Percentiles rank a stretch among this genome's conserved stretches.
These are phyloP conservation scores for Tachystola acroxantha DNA, from an alignment of 2,888 invertebrate species.

Conservation along the genomic window DNA sequence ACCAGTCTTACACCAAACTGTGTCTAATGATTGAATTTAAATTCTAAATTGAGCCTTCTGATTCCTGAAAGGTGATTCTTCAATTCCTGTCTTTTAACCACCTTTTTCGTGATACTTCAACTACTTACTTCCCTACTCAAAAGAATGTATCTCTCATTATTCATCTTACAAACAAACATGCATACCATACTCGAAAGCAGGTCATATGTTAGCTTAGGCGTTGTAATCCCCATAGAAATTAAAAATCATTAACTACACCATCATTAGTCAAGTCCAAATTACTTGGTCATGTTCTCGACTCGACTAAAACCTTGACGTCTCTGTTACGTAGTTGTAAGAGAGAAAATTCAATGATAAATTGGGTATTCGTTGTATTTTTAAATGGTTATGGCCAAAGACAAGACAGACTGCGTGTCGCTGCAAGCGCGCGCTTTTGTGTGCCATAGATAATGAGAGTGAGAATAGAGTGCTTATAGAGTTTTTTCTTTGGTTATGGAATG, in stretches of 20 bases:
- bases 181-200: slow-evolving; percentile 24
- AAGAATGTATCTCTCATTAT: slow-evolving; percentile 25
- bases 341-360: slow-evolving; percentile 42
- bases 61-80: no score
- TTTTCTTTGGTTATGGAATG: slow-evolving; percentile 4
- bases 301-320: slow-evolving; percentile 11
- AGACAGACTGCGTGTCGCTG: slow-evolving; percentile 51
- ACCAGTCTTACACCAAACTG: no score
- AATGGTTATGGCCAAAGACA: slow-evolving; percentile 32
- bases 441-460: slow-evolving; percentile 39
- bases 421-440: slow-evolving; percentile 38
- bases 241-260: slow-evolving; percentile 45
- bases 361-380: slow-evolving; percentile 21
- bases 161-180: slow-evolving; percentile 18
- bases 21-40: no score
- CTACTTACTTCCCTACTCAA: no score
- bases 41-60: no score
- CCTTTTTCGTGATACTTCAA: no score
- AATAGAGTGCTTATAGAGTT: neutral
- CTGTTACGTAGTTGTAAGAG: slow-evolving; percentile 11
- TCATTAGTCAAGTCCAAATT: slow-evolving; percentile 40
- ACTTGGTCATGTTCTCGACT: slow-evolving; percentile 21
- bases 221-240: slow-evolving; percentile 58
- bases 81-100: no score
- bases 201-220: slow-evolving; percentile 33